Evolutionary conservation across 2,797 vertebrate genomes (phyloP).

Genomic region (Holocentrus rufus): DNA sequence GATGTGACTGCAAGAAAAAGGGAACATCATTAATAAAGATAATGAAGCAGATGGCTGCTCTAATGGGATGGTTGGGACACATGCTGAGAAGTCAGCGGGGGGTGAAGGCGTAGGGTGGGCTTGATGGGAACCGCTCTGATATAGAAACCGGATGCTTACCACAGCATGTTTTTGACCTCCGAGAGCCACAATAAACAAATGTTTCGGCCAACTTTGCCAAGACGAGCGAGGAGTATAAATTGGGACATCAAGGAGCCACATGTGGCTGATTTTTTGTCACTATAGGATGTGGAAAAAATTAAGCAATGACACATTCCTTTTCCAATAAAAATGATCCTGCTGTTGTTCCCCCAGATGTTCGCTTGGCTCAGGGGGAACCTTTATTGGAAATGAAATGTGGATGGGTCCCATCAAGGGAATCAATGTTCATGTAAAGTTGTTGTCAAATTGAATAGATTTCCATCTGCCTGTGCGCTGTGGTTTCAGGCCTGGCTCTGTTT

Average conservation of each 20-base stretch:
- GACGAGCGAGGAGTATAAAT: constrained; percentile 31
- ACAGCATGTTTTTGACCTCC: constrained; percentile 61
- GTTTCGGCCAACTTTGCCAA: constrained; percentile 44
- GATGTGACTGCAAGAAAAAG: constrained; percentile 69
- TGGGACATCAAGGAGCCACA: constrained; percentile 6
- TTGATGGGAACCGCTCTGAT: constrained; percentile 49
- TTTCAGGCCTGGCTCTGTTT: constrained; percentile 3
- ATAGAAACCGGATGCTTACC: constrained; percentile 68
- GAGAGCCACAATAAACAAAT: constrained; percentile 58
- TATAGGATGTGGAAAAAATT: constrained; percentile 40
- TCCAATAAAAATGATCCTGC: constrained; percentile 14
- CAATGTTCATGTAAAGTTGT: neutral
- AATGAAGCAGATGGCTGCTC: constrained; percentile 74
- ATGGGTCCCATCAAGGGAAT: neutral
- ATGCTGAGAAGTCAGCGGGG: constrained; percentile 57
- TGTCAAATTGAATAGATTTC: neutral
- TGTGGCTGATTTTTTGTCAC: constrained; percentile 31
- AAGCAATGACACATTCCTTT: constrained; percentile 10
- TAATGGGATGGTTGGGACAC: constrained; percentile 72
- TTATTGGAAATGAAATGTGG: constrained; percentile 35
- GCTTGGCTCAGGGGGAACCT: constrained; percentile 4
- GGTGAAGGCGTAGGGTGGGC: constrained; percentile 56
- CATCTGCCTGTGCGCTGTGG: neutral
- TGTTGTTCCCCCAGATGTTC: constrained; percentile 17
- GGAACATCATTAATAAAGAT: constrained; percentile 80